Evolutionary conservation across 2,113 vertebrate genomes (phyloP).

Genomic region (Salvelinus sp.): DNA sequence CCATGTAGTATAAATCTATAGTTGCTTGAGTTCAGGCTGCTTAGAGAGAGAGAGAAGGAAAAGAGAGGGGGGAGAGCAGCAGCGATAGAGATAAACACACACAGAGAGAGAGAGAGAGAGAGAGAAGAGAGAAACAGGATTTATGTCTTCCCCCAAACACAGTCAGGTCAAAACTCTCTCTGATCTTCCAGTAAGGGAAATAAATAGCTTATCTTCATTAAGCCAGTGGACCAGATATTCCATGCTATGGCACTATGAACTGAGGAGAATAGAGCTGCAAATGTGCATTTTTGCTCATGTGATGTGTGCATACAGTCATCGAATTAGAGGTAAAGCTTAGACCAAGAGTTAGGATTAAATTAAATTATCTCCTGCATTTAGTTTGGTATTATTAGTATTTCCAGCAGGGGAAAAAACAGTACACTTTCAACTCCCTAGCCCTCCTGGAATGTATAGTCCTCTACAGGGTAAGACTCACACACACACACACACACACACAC

Average conservation of each 20-base stretch:
- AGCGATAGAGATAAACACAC: conserved; percentile 29
- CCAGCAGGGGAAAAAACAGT: background rate
- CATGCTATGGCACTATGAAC: background rate
- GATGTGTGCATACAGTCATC: background rate
- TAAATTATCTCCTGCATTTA: background rate
- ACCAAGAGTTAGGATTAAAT: background rate
- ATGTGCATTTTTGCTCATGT: background rate
- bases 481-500: too few species aligned
- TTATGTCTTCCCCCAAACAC: conserved; percentile 42
- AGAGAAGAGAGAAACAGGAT: conserved; percentile 4
- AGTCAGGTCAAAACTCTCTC: conserved; percentile 43
- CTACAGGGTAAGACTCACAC: background rate
- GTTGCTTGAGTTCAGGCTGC: conserved; percentile 46
- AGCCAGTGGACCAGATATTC: background rate
- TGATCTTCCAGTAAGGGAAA: conserved; percentile 44
- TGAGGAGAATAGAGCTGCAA: background rate
- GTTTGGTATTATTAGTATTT: background rate
- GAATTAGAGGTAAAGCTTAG: background rate
- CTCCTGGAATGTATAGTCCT: background rate
- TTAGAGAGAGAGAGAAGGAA: conserved; percentile 11
- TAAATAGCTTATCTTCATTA: conserved; percentile 24
- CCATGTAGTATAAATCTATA: conserved; percentile 60
- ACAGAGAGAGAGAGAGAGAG: conserved; percentile 40
- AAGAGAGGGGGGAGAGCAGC: conserved; percentile 40
- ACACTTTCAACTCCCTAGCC: background rate